Evolutionary conservation across 2,888 invertebrate species (phyloP).

Genomic region (Seladonia tumulorum): DNA sequence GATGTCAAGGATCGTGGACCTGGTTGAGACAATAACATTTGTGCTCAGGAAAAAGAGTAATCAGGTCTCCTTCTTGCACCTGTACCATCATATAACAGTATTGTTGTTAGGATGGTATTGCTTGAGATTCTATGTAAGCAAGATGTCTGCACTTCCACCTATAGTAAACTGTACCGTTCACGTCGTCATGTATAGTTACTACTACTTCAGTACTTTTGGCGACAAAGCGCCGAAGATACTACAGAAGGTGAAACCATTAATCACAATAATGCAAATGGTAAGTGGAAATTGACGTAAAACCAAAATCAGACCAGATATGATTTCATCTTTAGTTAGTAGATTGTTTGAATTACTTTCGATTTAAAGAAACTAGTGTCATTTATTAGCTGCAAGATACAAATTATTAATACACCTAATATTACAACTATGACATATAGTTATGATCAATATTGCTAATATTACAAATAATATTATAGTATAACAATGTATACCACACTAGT

Average conservation of each 20-base stretch:
- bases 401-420: too few relatives aligned
- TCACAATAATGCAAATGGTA: slow-evolving; percentile 88
- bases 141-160: slow-evolving; percentile 86
- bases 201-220: slow-evolving; percentile 87
- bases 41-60: slow-evolving; percentile 88
- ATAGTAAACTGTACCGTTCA: slow-evolving; percentile 89
- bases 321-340: neutral
- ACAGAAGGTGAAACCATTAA: slow-evolving; percentile 85
- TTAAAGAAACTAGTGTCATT: neutral
- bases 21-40: slow-evolving; percentile 89
- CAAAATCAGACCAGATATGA: neutral
- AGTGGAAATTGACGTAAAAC: neutral
- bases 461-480: too few relatives aligned
- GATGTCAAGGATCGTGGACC: slow-evolving; percentile 87
- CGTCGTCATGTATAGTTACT: slow-evolving; percentile 91
- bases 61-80: slow-evolving; percentile 85
- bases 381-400: too few relatives aligned
- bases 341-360: neutral
- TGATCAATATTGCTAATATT: too few relatives aligned
- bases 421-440: too few relatives aligned
- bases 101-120: slow-evolving; percentile 86
- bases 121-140: slow-evolving; percentile 86
- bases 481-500: too few relatives aligned
- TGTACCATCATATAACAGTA: slow-evolving; percentile 89
- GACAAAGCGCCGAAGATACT: neutral